These are phyloP conservation scores for Petrocephalus sullivani DNA, from an alignment of 2,797 vertebrate species.

Conservation along the genomic window DNA sequence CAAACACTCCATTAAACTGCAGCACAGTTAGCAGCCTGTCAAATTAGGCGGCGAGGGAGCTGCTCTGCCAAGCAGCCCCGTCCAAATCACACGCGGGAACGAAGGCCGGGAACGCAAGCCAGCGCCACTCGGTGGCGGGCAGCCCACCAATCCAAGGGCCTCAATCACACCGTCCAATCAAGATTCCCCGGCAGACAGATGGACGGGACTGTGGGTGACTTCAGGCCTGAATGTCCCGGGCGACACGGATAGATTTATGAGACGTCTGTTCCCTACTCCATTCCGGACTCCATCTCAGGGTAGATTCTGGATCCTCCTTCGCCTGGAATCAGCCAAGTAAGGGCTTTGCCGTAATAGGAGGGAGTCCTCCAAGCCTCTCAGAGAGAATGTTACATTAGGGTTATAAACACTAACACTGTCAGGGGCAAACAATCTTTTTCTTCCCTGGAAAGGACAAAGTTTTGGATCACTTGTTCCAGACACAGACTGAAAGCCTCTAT, in stretches of 20 bases:
- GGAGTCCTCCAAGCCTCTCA: neutral
- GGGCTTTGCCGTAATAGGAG: neutral
- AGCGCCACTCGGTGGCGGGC: neutral
- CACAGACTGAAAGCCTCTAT: constrained; percentile 22
- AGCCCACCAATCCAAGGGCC: neutral
- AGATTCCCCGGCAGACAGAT: neutral
- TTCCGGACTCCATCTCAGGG: neutral
- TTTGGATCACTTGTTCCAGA: constrained; percentile 38
- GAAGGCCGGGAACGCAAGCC: neutral
- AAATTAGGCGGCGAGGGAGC: neutral
- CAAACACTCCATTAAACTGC: neutral
- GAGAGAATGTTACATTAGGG: neutral
- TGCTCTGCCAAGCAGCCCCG: neutral
- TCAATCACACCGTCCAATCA: neutral
- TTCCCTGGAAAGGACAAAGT: constrained; percentile 30
- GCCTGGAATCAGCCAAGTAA: neutral
- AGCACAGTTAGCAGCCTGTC: neutral
- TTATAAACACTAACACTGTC: neutral
- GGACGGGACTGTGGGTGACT: neutral
- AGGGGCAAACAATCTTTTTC: neutral
- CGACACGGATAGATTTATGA: neutral
- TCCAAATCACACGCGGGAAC: neutral
- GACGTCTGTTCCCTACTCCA: neutral
- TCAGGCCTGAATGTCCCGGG: neutral
- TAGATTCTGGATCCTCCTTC: neutral